These are phyloP conservation scores for Pteropus rufus DNA, from an alignment of 2,797 vertebrate genomes.

Conservation along the genomic window DNA sequence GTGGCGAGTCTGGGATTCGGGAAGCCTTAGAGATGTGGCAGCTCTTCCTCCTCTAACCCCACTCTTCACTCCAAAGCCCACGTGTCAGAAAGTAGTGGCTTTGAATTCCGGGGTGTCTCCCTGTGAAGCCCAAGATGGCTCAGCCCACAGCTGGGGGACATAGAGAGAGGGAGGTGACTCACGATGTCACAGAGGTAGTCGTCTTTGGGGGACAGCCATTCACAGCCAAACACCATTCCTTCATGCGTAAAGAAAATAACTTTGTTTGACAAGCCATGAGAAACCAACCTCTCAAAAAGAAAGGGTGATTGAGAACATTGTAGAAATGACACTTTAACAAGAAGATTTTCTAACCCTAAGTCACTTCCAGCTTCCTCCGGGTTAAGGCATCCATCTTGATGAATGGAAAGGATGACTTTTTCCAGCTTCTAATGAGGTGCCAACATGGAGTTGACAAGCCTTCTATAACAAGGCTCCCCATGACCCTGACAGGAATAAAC, in stretches of 20 bases:
- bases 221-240: neutral
- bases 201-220: neutral
- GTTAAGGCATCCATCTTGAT: neutral
- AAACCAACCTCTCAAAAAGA: neutral
- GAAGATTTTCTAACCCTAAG: neutral
- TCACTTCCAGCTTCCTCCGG: neutral
- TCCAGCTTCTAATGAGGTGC: neutral
- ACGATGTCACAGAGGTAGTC: neutral
- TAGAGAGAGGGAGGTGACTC: neutral
- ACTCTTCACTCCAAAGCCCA: neutral
- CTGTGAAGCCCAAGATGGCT: neutral
- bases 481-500: neutral
- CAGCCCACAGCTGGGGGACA: neutral
- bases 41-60: neutral
- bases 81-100: neutral
- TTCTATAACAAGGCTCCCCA: neutral
- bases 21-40: rapidly evolving
- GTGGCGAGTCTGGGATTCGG: neutral
- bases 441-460: neutral
- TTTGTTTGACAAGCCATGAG: neutral
- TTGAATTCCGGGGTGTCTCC: neutral
- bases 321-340: neutral
- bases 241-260: neutral
- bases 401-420: neutral
- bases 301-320: neutral